phyloP scores from a whole-genome alignment of 2,888 invertebrate species.

The Cerceris ruficornis region DNA sequence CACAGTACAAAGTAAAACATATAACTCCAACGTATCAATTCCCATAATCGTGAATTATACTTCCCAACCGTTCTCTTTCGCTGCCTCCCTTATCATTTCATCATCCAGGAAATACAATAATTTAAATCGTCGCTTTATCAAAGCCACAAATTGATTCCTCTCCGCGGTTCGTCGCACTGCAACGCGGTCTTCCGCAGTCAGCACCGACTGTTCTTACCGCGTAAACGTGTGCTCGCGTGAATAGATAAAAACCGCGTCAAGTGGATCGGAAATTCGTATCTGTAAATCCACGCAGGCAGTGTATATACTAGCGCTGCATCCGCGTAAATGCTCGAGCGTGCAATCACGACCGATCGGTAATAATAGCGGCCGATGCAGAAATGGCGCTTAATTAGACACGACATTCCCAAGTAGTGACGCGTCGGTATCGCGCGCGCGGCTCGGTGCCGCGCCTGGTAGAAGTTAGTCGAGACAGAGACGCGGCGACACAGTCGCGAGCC shows the following conservation, averaged over 20 bases:
- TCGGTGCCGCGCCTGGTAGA: slow-evolving; percentile 40
- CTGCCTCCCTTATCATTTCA: not conserved
- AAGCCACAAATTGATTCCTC: not conserved
- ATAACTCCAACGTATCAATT: no score
- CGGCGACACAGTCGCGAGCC: slow-evolving; percentile 60
- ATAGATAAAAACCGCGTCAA: no score
- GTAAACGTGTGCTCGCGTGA: no score
- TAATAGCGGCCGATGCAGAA: slow-evolving; percentile 50
- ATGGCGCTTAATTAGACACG: slow-evolving; percentile 49
- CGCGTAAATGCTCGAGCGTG: not conserved
- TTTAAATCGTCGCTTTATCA: not conserved
- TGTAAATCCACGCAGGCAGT: not conserved
- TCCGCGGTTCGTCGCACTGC: no score
- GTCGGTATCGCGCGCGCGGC: slow-evolving; percentile 44
- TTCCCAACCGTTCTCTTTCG: no score
- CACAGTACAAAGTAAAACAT: no score
- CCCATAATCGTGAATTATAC: no score
- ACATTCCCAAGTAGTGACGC: slow-evolving; percentile 57
- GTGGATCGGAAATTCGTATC: not conserved
- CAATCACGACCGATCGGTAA: slow-evolving; percentile 50
- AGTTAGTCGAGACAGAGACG: slow-evolving; percentile 46
- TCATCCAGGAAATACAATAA: not conserved
- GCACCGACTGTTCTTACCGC: no score
- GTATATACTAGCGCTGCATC: not conserved
- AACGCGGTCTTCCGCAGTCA: no score